Percentiles rank a stretch among this genome's conserved stretches.
Conservation (phyloP, 1,140 invertebrate species). For the Phenacoccus solenopsis region DNA sequence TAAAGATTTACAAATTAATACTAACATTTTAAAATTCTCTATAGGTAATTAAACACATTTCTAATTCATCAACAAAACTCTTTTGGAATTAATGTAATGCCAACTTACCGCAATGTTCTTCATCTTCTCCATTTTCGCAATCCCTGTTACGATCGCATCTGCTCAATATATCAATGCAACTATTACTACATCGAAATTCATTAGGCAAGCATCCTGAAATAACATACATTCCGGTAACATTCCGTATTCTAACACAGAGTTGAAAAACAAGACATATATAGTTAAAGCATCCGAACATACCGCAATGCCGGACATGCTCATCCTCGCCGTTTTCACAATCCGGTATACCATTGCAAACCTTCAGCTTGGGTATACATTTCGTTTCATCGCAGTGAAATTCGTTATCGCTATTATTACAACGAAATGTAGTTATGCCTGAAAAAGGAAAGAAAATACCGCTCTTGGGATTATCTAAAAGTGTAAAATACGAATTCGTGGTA, state of each 20-base stretch:
- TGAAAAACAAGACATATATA: not conserved
- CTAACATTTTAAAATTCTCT: too few species aligned
- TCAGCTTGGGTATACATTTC: constrained; percentile 13
- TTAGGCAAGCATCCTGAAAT: constrained; percentile 34
- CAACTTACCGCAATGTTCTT: constrained; percentile 36
- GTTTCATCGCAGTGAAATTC: constrained; percentile 16
- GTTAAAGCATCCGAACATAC: not conserved
- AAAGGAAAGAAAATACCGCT: too few species aligned
- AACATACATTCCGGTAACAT: not conserved
- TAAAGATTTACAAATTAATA: too few species aligned
- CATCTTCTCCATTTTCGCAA: constrained; percentile 37
- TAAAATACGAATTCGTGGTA: too few species aligned
- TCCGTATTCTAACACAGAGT: not conserved
- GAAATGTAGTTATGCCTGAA: not conserved
- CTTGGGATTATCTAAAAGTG: too few species aligned
- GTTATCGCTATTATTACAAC: constrained; percentile 4
- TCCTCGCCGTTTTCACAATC: constrained; percentile 20
- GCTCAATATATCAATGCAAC: constrained; percentile 34
- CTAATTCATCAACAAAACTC: too few species aligned
- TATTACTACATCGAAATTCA: constrained; percentile 36
- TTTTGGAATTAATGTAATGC: too few species aligned
- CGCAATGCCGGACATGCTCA: constrained; percentile 18
- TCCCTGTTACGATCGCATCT: constrained; percentile 37
- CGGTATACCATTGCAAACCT: constrained; percentile 17
- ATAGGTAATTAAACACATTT: too few species aligned